Base-by-base conservation (phyloP, 2,888 invertebrate species). In the Xestia ashworthii region DNA sequence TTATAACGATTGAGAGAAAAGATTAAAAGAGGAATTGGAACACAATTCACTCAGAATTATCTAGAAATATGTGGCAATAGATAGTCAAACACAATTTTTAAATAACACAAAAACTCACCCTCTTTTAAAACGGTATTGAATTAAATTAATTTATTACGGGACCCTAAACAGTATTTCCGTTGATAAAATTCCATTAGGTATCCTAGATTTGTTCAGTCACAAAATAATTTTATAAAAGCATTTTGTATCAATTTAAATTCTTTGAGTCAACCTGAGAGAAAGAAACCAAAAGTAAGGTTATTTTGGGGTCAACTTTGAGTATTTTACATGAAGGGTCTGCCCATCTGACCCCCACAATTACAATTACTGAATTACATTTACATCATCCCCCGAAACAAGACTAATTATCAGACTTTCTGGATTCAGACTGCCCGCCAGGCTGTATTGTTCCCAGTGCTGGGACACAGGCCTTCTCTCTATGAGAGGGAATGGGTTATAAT, bases 81-180 rank as follows among this genome's bases (percentile, higher is more conserved):
- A 19, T 16, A 46, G 14, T 70, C 22, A 60, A 71, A 5, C 3
- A 55, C 1, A 38, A 19, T 32, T 32, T 60, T 60, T 16, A 8
- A 65, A 44, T n/a, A 65, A 65, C 6, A 38, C 5, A 64, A n/a
- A 64, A 22, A 12, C 11, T 0, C 19, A 55, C 5, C n/a, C n/a
- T 19, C 9, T 76, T 38, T 3, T 53, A 46, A 38, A 46, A 53
- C 14, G 6, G 11, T 77, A 64, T n/a, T 41, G 25, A 71, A 53
- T 25, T 46, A 73, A 73, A 46, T 46, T n/a, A 58, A 74, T 55
- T 55, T n/a, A 73, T 74, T 55, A 46, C 5, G 55, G 55, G 5
- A 32, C 53, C 19, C 8, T 9, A 53, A 19, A 12, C 9, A 12
- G 12, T 58, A 73, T 55, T 55, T 44, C 55, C 74, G n/a, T 74